Evolutionary conservation across 2,797 vertebrate species (phyloP), one percentile per base, ranked within the genome.

Genomic region (Chanos chanos): DNA sequence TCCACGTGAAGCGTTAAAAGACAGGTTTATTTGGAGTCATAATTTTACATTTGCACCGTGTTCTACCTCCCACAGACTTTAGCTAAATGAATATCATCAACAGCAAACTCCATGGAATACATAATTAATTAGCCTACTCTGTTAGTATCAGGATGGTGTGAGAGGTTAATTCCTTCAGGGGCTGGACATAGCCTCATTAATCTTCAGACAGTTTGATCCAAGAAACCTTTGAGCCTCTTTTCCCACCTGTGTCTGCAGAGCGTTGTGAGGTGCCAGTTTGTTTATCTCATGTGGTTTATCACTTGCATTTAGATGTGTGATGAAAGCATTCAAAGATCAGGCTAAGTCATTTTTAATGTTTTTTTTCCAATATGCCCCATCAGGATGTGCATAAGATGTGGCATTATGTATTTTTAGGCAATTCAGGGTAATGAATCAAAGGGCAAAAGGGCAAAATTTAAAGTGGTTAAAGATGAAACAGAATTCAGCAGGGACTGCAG

Each of bases 71-170:
- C 8, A 18, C 36, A 39, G 21, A 34, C 27, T 16, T 48, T 4
- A 8, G 9, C 15, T 5, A 25, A 30, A 36, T 52, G 39, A 36
- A 68, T n/a, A 47, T 5, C 12, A 33, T 8, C 16, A 45, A 8
- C 64, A 16, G 55, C 52, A 21, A 8, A 27, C 34, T 54, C 36
- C 34, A 44, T 50, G 30, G 30, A 24, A 36, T 31, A 57, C 45
- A 36, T 56, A 62, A 22, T 50, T 61, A 61, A 70, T 70, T 70
- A 45, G 15, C 8, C 33, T 19, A 10, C 37, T 47, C 50, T 18
- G 24, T 40, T 53, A 19, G 40, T 19, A 31, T 31, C 44, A 47
- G 21, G 37, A 28, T 36, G 56, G 21, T 5, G 27, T 15, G 25
- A 40, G 52, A 64, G 39, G 36, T 65, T 54, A 56, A 45, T 37